Evolutionary conservation across 2,113 vertebrate species (phyloP).

Genomic region (Heterotis niloticus): DNA sequence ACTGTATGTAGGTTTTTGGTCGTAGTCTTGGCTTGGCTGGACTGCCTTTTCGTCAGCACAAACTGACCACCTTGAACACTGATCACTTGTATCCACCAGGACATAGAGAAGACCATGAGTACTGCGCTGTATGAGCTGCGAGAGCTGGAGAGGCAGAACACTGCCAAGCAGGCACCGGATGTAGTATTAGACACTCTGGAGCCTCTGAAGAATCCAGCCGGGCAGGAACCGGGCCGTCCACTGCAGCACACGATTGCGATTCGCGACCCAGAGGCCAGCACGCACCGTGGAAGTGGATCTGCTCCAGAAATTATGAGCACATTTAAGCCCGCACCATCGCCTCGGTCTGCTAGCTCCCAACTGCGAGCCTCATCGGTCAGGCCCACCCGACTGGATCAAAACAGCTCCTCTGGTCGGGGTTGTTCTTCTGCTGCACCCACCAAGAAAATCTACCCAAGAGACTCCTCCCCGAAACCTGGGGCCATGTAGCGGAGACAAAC

Average conservation of each 20-base stretch:
- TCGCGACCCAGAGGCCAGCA: constrained; percentile 87
- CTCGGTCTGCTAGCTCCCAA: constrained; percentile 80
- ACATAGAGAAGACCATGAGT: constrained; percentile 98
- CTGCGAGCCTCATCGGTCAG: constrained; percentile 82
- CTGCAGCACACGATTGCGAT: constrained; percentile 89
- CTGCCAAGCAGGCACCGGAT: constrained; percentile 89
- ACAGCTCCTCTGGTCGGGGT: constrained; percentile 86
- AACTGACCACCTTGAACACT: neutral
- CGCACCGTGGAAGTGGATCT: constrained; percentile 82
- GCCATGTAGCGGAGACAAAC: constrained; percentile 57
- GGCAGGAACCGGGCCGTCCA: constrained; percentile 86
- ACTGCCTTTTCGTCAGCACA: too few species aligned
- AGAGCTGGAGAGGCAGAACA: constrained; percentile 95
- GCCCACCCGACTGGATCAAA: constrained; percentile 73
- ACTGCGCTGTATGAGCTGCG: constrained; percentile 90
- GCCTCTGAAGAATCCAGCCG: constrained; percentile 84
- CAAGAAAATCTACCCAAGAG: constrained; percentile 85
- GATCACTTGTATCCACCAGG: constrained; percentile 59
- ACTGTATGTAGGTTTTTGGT: neutral
- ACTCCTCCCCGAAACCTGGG: constrained; percentile 46
- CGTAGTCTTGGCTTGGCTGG: neutral
- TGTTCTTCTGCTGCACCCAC: constrained; percentile 90
- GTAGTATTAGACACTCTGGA: constrained; percentile 96
- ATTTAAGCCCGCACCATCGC: constrained; percentile 87
- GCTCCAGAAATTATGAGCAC: constrained; percentile 93